Evolutionary conservation across 2,797 vertebrate species (phyloP).

Genomic region (Gymnothorax javanicus): DNA sequence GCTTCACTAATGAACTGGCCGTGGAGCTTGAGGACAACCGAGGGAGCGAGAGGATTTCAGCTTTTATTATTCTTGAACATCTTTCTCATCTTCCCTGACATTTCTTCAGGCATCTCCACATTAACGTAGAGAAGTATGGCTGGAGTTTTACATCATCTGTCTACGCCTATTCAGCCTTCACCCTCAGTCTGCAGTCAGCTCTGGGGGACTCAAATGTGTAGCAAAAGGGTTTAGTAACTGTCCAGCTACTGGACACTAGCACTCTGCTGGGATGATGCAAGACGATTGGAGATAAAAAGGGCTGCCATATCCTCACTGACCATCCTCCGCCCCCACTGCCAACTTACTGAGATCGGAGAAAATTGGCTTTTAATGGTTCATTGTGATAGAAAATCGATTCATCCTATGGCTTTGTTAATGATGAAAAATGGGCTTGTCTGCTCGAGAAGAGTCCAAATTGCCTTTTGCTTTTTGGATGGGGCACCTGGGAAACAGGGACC

Average conservation of each 20-base stretch:
- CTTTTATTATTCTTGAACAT: background rate
- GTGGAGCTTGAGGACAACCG: background rate
- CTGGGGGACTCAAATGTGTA: background rate
- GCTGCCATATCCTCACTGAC: background rate
- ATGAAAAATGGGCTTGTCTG: conserved; percentile 25
- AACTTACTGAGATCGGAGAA: conserved; percentile 26
- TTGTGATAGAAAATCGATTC: conserved; percentile 39
- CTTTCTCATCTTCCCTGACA: conserved; percentile 5
- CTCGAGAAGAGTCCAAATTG: conserved; percentile 20
- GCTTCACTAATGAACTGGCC: too few relatives aligned
- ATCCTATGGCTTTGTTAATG: conserved; percentile 31
- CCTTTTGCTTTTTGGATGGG: background rate
- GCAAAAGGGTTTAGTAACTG: background rate
- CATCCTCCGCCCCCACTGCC: background rate
- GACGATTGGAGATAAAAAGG: background rate
- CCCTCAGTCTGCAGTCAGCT: background rate
- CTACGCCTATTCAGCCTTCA: background rate
- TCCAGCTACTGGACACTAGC: background rate
- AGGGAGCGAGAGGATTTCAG: background rate
- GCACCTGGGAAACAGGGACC: background rate
- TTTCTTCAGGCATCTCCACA: background rate
- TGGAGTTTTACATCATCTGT: background rate
- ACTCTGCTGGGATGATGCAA: background rate
- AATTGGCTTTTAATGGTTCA: conserved; percentile 35
- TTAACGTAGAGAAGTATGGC: background rate